Percentiles rank a stretch among this genome's conserved stretches.
Conservation (phyloP, 2,113 vertebrate species). For the Lophius piscatorius region DNA sequence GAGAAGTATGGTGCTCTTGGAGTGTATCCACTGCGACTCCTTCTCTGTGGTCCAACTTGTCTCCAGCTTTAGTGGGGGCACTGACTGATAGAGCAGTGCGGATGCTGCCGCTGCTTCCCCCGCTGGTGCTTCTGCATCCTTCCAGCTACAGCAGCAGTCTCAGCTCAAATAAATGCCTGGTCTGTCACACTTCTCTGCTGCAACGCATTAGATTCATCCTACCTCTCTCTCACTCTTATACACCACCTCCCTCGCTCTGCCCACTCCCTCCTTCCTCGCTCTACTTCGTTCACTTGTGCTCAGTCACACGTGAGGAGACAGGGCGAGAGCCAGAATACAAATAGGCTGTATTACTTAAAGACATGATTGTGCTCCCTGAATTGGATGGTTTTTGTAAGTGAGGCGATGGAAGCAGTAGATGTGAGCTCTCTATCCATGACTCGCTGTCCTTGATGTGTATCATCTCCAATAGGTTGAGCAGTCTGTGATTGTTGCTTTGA, state of each 20-base stretch:
- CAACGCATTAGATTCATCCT: slow-evolving; percentile 75
- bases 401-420: slow-evolving; percentile 20
- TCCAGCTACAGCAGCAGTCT: slow-evolving; percentile 66
- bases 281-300: slow-evolving; percentile 71
- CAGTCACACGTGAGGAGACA: slow-evolving; percentile 77
- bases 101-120: slow-evolving; percentile 42
- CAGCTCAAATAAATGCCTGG: slow-evolving; percentile 77
- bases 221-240: slow-evolving; percentile 57
- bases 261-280: slow-evolving; percentile 63
- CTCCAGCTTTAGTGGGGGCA: slow-evolving; percentile 57
- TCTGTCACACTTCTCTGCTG: slow-evolving; percentile 80
- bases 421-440: slow-evolving; percentile 30
- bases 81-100: slow-evolving; percentile 59
- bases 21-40: slow-evolving; percentile 43
- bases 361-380: slow-evolving; percentile 72
- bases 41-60: slow-evolving; percentile 59
- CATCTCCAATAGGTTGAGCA: slow-evolving; percentile 21
- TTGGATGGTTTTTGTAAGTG: slow-evolving; percentile 35
- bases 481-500: background rate
- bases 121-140: slow-evolving; percentile 46
- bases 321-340: slow-evolving; percentile 78
- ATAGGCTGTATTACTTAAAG: slow-evolving; percentile 79
- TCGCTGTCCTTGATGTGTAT: slow-evolving; percentile 33
- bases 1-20: slow-evolving; percentile 34
- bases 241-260: slow-evolving; percentile 58